Evolutionary conservation across 2,888 invertebrate species (phyloP).

Genomic region (Diachrysia chrysitis): DNA sequence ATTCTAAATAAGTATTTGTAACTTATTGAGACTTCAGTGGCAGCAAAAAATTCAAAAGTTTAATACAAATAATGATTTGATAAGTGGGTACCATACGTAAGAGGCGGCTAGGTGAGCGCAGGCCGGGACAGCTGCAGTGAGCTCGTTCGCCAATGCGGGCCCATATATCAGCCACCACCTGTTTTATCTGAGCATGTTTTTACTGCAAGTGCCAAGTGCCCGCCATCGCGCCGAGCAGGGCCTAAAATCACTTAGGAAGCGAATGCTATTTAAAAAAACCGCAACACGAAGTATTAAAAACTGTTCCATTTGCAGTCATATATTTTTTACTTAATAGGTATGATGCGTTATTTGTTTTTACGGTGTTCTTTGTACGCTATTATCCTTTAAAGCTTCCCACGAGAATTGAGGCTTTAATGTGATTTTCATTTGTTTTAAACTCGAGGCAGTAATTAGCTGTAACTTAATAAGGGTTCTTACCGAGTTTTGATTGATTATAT

Average conservation of each 20-base stretch:
- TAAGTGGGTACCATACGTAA: slow-evolving; percentile 46
- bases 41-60: slow-evolving; percentile 32
- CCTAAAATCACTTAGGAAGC: no score
- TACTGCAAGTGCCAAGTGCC: slow-evolving; percentile 74
- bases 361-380: slow-evolving; percentile 20
- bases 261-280: slow-evolving; percentile 56
- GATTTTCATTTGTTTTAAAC: slow-evolving; percentile 15
- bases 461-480: slow-evolving; percentile 6
- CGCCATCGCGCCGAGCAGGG: slow-evolving; percentile 49
- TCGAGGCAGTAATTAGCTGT: slow-evolving; percentile 10
- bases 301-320: slow-evolving; percentile 40
- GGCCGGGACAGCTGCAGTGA: slow-evolving; percentile 68
- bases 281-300: no score
- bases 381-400: slow-evolving; percentile 42
- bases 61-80: slow-evolving; percentile 49
- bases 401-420: slow-evolving; percentile 18
- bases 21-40: slow-evolving; percentile 2
- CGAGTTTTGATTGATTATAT: background rate
- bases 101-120: slow-evolving; percentile 42
- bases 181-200: slow-evolving; percentile 82
- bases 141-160: slow-evolving; percentile 79
- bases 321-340: slow-evolving; percentile 34
- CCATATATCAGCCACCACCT: slow-evolving; percentile 83
- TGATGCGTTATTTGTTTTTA: slow-evolving; percentile 36
- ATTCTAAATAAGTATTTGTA: background rate